These are phyloP conservation scores for Beris morrisii DNA, from an alignment of 2,888 invertebrate species.

Conservation along the genomic window DNA sequence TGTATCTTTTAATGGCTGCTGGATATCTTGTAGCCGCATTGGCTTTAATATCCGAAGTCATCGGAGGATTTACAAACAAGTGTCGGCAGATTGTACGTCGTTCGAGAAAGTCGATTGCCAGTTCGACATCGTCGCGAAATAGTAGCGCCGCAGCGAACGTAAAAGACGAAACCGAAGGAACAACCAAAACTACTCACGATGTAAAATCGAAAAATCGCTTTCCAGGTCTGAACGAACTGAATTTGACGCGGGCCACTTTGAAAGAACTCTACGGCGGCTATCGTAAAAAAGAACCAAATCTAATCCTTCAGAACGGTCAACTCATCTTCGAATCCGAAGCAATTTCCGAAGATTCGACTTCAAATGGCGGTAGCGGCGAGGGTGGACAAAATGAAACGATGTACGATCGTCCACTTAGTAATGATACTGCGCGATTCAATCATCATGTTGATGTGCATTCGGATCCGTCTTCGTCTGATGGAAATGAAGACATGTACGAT, in stretches of 20 bases:
- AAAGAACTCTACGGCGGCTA: slow-evolving; percentile 50
- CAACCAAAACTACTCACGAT: slow-evolving; percentile 38
- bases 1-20: slow-evolving; percentile 72
- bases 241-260: slow-evolving; percentile 50
- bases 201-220: slow-evolving; percentile 42
- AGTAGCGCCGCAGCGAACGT: slow-evolving; percentile 10
- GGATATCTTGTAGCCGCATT: slow-evolving; percentile 68
- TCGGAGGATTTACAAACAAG: slow-evolving; percentile 68
- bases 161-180: slow-evolving; percentile 42
- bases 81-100: slow-evolving; percentile 56
- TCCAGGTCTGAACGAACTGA: slow-evolving; percentile 48
- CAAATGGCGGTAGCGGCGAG: not conserved
- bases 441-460: not conserved
- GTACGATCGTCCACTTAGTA: not conserved
- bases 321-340: slow-evolving; percentile 42
- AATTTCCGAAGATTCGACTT: slow-evolving; percentile 39
- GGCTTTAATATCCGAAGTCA: slow-evolving; percentile 69
- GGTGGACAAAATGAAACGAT: not conserved
- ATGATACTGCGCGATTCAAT: not conserved
- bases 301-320: slow-evolving; percentile 42
- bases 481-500: not conserved
- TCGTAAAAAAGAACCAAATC: slow-evolving; percentile 41
- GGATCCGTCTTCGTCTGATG: not conserved
- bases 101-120: slow-evolving; percentile 44
- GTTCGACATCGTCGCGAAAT: slow-evolving; percentile 43